These are phyloP conservation scores for Aquatica leii DNA, from an alignment of 2,888 invertebrate species.

Conservation along the genomic window DNA sequence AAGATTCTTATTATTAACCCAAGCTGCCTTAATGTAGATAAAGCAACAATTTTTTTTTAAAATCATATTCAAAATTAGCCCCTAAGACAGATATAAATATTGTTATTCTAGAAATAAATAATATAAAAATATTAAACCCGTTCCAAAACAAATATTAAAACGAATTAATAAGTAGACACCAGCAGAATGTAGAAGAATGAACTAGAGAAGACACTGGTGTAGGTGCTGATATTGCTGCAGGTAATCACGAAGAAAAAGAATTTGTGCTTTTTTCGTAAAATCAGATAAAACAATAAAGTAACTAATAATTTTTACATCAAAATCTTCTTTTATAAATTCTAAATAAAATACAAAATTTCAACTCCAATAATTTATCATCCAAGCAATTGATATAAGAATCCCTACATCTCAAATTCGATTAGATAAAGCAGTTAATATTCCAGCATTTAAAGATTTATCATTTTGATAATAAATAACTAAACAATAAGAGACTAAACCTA, in stretches of 20 bases:
- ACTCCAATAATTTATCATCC: slow-evolving; percentile 55
- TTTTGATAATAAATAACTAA: too few species aligned
- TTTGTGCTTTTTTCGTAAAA: slow-evolving; percentile 81
- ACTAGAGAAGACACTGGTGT: slow-evolving; percentile 75
- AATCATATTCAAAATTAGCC: slow-evolving; percentile 72
- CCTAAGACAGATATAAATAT: slow-evolving; percentile 69
- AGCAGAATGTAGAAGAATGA: slow-evolving; percentile 82
- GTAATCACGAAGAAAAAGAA: slow-evolving; percentile 80
- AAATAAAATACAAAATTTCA: slow-evolving; percentile 55
- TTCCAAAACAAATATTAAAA: slow-evolving; percentile 65
- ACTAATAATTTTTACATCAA: slow-evolving; percentile 59
- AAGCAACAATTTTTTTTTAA: slow-evolving; percentile 82
- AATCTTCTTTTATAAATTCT: slow-evolving; percentile 62
- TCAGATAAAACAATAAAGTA: slow-evolving; percentile 70
- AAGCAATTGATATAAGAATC: too few species aligned
- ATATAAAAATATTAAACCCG: slow-evolving; percentile 62
- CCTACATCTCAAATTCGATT: too few species aligned
- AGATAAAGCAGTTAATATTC: too few species aligned
- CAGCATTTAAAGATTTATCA: slow-evolving; percentile 59
- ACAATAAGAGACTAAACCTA: slow-evolving; percentile 67
- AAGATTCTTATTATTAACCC: too few species aligned
- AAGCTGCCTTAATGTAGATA: too few species aligned
- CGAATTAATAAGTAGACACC: slow-evolving; percentile 79
- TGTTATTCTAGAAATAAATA: too few species aligned
- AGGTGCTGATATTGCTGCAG: slow-evolving; percentile 79